Conservation (phyloP, 2,113 vertebrate species). For the Steatornis caripensis region DNA sequence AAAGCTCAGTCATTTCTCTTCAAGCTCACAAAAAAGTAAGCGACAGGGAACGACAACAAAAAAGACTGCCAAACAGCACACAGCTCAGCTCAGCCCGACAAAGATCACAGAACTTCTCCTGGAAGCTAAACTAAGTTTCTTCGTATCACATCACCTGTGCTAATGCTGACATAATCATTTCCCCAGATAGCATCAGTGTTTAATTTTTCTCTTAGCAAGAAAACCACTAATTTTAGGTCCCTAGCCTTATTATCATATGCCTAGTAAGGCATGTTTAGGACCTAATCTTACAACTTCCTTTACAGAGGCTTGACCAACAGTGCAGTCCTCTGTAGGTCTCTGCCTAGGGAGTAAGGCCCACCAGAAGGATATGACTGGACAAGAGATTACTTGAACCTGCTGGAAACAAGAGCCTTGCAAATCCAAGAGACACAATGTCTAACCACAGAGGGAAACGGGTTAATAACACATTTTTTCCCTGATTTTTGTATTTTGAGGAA, state of each 20-base stretch:
- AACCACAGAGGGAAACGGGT: not conserved
- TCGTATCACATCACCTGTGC: not conserved
- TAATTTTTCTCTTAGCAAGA: not conserved
- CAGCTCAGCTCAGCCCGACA: not conserved
- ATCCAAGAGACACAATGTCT: not conserved
- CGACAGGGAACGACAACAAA: not conserved
- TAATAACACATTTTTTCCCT: not conserved
- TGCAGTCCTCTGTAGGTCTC: not conserved
- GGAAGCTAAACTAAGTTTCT: not conserved
- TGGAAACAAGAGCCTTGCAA: not conserved
- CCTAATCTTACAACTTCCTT: not conserved
- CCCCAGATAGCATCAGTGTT: not conserved
- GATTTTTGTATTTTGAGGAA: not conserved
- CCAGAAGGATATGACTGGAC: not conserved
- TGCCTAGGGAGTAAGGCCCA: not conserved
- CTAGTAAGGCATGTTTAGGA: not conserved
- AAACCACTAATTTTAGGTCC: not conserved
- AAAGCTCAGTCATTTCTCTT: not conserved
- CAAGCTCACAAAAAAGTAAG: not conserved
- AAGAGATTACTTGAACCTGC: not conserved
- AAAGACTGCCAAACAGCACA: not conserved
- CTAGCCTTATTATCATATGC: not conserved
- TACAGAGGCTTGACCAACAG: not conserved
- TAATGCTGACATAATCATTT: not conserved
- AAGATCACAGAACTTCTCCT: not conserved